Evolutionary conservation across 2,113 vertebrate genomes (phyloP).

Genomic region (Epinephelus moara): DNA sequence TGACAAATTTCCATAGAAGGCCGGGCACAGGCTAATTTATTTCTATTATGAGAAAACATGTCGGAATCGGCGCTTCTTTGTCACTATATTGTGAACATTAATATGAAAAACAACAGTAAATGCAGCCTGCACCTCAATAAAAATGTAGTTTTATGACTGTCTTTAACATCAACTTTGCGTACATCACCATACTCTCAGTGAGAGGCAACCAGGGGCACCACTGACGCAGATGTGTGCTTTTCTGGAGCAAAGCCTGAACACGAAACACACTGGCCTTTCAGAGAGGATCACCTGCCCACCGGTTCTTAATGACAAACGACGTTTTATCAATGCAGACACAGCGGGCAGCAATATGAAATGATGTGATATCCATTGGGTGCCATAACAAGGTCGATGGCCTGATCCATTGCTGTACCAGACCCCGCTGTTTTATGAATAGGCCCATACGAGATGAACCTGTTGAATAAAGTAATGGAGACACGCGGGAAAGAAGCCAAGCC

Average conservation of each 20-base stretch:
- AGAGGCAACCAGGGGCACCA: background rate
- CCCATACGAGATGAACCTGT: slow-evolving; percentile 69
- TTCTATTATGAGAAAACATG: slow-evolving; percentile 7
- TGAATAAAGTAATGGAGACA: slow-evolving; percentile 57
- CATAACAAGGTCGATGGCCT: slow-evolving; percentile 78
- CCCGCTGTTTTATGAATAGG: slow-evolving; percentile 77
- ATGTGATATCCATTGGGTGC: slow-evolving; percentile 79
- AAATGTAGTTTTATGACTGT: background rate
- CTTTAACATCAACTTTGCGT: background rate
- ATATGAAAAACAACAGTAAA: background rate
- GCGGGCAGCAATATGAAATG: slow-evolving; percentile 78
- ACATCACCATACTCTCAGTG: background rate
- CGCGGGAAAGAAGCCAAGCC: background rate
- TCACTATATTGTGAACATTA: background rate
- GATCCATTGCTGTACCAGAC: slow-evolving; percentile 55
- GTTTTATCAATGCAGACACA: slow-evolving; percentile 80
- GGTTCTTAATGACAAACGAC: slow-evolving; percentile 76
- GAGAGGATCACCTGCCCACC: slow-evolving; percentile 64
- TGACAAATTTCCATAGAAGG: slow-evolving; percentile 32
- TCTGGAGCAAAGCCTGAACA: slow-evolving; percentile 23
- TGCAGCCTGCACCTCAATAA: background rate
- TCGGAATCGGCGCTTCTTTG: background rate
- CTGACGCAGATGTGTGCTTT: background rate
- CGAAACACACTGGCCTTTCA: slow-evolving; percentile 6
- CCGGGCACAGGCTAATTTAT: background rate